Percentiles rank a stretch among this genome's conserved stretches.
These are phyloP conservation scores for Cephus cinctus DNA, from an alignment of 1,140 invertebrate genomes.

Conservation along the genomic window DNA sequence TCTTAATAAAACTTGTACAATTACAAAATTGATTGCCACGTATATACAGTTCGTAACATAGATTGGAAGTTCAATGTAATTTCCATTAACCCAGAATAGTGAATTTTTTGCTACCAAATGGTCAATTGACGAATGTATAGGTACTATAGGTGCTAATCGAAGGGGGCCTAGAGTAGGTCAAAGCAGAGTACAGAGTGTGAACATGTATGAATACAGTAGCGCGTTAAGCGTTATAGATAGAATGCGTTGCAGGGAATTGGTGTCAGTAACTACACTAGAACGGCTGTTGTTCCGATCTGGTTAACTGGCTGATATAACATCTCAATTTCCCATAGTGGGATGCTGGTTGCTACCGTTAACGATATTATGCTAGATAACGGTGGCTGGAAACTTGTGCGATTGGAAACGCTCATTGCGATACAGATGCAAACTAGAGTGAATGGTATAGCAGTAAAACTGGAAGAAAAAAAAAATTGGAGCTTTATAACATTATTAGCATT, in stretches of 20 bases:
- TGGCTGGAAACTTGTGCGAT: too few relatives aligned
- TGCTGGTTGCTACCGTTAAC: not conserved
- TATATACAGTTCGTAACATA: too few relatives aligned
- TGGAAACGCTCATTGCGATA: too few relatives aligned
- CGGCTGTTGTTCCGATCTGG: conserved; percentile 2
- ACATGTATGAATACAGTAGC: not conserved
- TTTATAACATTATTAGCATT: too few relatives aligned
- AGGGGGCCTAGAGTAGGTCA: not conserved
- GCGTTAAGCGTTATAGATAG: not conserved
- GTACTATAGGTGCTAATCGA: not conserved
- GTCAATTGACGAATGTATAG: not conserved
- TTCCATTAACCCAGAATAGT: too few relatives aligned
- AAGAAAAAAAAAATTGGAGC: too few relatives aligned
- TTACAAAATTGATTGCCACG: too few relatives aligned
- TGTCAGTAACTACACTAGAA: not conserved
- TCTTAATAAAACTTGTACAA: too few relatives aligned
- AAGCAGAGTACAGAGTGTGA: not conserved
- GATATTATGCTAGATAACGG: not conserved
- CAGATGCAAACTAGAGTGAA: too few relatives aligned
- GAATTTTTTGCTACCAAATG: not conserved
- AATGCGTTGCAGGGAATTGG: not conserved
- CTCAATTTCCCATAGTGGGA: not conserved
- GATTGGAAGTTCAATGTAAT: too few relatives aligned
- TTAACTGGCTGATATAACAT: conserved; percentile 1
- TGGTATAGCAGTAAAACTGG: too few relatives aligned